Evolutionary conservation across 1,140 invertebrate genomes (phyloP).

Genomic region (Listronotus oregonensis): DNA sequence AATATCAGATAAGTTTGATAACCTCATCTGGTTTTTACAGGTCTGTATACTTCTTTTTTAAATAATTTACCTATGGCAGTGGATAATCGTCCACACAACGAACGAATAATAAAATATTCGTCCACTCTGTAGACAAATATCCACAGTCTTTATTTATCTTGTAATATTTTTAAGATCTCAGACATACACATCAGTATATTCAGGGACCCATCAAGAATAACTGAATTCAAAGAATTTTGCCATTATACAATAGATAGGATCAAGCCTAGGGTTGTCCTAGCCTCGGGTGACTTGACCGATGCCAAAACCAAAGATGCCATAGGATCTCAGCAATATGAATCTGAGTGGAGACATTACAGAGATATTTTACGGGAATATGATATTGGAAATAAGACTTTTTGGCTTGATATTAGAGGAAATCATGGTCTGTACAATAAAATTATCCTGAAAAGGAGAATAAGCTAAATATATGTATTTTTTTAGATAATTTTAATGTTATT

Average conservation of each 20-base stretch:
- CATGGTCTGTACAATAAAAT: conserved; percentile 72
- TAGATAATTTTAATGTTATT: conserved; percentile 90
- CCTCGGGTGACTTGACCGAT: conserved; percentile 89
- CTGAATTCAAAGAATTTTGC: conserved; percentile 82
- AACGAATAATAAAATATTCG: too few relatives aligned
- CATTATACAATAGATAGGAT: conserved; percentile 73
- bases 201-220: conserved; percentile 73
- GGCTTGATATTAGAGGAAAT: conserved; percentile 93
- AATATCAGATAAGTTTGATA: conserved; percentile 61
- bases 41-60: conserved; percentile 57
- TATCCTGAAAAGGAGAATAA: too few relatives aligned
- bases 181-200: conserved; percentile 91
- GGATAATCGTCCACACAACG: too few relatives aligned
- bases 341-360: conserved; percentile 86
- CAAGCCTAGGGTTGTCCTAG: conserved; percentile 80
- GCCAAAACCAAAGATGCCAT: conserved; percentile 79
- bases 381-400: conserved; percentile 72
- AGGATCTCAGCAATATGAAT: conserved; percentile 79
- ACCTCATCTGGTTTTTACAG: conserved; percentile 79
- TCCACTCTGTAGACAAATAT: too few relatives aligned
- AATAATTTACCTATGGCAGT: neutral
- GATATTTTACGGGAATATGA: conserved; percentile 72
- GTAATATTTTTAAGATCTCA: conserved; percentile 72
- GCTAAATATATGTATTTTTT: conserved; percentile 42
- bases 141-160: too few relatives aligned